Evolutionary conservation across 2,888 invertebrate species (phyloP), one percentile per base, ranked within the genome.

Genomic region (Rhorus exstirpatorius): DNA sequence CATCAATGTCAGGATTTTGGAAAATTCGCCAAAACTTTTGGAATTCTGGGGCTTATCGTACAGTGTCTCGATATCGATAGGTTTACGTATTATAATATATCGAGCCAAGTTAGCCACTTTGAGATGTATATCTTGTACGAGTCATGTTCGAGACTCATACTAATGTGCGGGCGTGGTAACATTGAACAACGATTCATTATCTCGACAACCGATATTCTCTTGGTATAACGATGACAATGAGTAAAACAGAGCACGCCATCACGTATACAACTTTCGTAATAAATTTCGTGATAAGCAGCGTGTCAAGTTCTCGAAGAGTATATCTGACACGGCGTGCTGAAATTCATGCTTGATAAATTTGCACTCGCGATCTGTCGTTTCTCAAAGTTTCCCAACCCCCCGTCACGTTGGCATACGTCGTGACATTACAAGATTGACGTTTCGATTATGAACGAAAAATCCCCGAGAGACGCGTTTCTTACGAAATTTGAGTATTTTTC

Each of bases 121-220:
- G 1, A 53, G 10, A 53, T 53, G 10, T 21, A 24, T 24, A 24
- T 63, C 31, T 71, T 26, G 38, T 58, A 38, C 35, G 31, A 71
- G 71, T 41, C 53, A 72, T 60, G 58, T 72, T 72, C 26, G 26
- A 10, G 49, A 65, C 35, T 46, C n/a, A n/a, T 26, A n/a, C 10
- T 44, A 35, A 41, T 44, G 60, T 41, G 38, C 58, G n/a, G n/a
- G 44, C 51, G 71, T 67, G 51, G 51, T 51, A 26, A 77, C 67
- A 65, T 72, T 67, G 77, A 78, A 78, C 74, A 78, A 74, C 55
- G 77, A 74, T 77, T 81, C 61, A 53, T 76, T 68, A 81, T 81
- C 80, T 44, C 46, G 26, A 19, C 61, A 55, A 75, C 44, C 75
- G n/a, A 55, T 68, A 74, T 44, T 61, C 44, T 46, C 53, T 46